Evolutionary conservation across 1,140 invertebrate species (phyloP).

Genomic region (Drosophila tristis): DNA sequence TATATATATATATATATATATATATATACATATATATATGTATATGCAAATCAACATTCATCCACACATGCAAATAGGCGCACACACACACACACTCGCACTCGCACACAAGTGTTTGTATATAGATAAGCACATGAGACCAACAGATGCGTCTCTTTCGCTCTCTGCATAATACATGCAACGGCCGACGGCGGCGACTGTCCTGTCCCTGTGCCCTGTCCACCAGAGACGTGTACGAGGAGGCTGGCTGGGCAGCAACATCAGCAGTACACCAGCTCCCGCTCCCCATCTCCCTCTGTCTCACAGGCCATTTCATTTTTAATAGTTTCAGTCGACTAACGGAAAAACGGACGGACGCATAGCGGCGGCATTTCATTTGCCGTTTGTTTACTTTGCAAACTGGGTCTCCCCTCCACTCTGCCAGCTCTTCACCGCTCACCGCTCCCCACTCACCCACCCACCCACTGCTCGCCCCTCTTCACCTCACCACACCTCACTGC

Average conservation of each 20-base stretch:
- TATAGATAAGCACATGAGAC: conserved; percentile 6
- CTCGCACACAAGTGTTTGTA: conserved; percentile 9
- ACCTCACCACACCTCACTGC: no score
- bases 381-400: conserved; percentile 77
- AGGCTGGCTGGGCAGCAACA: conserved; percentile 4
- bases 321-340: conserved; percentile 68
- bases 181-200: conserved; percentile 23
- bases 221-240: conserved; percentile 16
- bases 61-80: no score
- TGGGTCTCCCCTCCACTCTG: conserved; percentile 43
- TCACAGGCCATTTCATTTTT: conserved; percentile 72
- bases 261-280: background rate
- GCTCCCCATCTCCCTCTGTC: conserved; percentile 1
- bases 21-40: no score
- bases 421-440: no score
- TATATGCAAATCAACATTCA: conserved; percentile 42
- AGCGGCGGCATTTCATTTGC: conserved; percentile 75
- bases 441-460: no score
- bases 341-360: conserved; percentile 16
- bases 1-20: no score
- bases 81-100: no score
- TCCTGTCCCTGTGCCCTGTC: conserved; percentile 19
- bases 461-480: no score
- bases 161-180: conserved; percentile 44
- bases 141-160: no score